Percentiles rank a stretch among this genome's conserved stretches.
Evolutionary conservation across 2,113 vertebrate genomes (phyloP).

Genomic region (Climacteris rufus): DNA sequence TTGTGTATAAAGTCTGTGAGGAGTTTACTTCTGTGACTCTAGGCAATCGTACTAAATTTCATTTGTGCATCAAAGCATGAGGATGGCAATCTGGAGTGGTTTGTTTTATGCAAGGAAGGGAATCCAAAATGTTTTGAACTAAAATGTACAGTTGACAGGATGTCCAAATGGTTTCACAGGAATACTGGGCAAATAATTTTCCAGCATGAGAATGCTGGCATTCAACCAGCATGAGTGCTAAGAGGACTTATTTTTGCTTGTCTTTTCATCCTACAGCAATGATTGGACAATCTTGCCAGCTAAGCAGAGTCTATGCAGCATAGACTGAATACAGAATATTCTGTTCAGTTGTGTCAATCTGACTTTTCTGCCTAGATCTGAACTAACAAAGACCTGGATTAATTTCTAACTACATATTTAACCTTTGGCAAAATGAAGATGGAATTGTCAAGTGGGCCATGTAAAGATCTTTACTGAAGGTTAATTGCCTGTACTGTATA

Average conservation of each 20-base stretch:
- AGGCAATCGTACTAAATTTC: background rate
- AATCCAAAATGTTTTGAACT: background rate
- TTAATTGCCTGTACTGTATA: background rate
- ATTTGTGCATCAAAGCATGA: background rate
- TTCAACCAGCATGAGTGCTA: background rate
- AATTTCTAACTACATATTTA: background rate
- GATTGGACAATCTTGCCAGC: background rate
- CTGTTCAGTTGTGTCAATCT: background rate
- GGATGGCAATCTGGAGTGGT: background rate
- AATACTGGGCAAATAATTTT: background rate
- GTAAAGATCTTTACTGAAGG: background rate
- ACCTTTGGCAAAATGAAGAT: constrained; percentile 15
- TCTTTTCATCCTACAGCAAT: background rate
- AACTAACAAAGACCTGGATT: background rate
- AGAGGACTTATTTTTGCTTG: background rate
- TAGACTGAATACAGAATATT: background rate
- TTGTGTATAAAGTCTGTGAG: background rate
- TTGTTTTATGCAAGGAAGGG: background rate
- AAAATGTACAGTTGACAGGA: background rate
- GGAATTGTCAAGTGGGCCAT: background rate
- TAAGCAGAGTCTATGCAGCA: background rate
- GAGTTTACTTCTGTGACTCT: background rate
- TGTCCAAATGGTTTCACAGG: background rate
- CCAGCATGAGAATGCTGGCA: background rate
- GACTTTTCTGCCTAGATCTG: background rate